Conservation (phyloP, 2,113 vertebrate genomes). For the Mastomys coucha region DNA sequence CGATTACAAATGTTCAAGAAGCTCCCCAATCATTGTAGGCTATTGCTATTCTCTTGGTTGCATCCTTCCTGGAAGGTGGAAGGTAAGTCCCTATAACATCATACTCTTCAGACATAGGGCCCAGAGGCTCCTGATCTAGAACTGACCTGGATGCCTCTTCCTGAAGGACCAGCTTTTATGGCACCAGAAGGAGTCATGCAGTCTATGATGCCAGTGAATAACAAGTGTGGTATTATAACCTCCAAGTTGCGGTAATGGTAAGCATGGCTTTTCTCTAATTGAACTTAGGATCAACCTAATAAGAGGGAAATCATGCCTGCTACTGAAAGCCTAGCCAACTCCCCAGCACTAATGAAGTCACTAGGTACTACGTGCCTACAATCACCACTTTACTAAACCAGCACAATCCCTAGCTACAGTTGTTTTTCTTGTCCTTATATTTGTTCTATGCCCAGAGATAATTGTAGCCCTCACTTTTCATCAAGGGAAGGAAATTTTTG, state of each 20-base stretch:
- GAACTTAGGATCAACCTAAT: not conserved
- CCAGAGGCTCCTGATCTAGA: no score
- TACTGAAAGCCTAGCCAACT: not conserved
- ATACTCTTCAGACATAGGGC: not conserved
- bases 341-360: not conserved
- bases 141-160: not conserved
- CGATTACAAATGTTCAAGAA: not conserved
- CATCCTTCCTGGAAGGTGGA: accelerated
- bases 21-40: not conserved
- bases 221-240: not conserved
- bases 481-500: not conserved
- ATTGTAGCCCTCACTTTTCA: not conserved
- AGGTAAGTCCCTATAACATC: not conserved
- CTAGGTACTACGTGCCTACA: not conserved
- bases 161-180: not conserved
- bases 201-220: not conserved
- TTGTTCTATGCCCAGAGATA: not conserved
- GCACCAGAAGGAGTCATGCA: not conserved
- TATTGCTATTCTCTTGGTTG: not conserved
- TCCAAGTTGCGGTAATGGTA: not conserved
- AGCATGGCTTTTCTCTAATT: not conserved
- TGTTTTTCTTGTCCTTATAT: not conserved
- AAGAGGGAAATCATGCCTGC: not conserved
- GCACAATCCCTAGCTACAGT: not conserved
- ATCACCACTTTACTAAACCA: not conserved